These are phyloP conservation scores for Microtus obscurus DNA, from an alignment of 2,797 vertebrate species.

Conservation along the genomic window DNA sequence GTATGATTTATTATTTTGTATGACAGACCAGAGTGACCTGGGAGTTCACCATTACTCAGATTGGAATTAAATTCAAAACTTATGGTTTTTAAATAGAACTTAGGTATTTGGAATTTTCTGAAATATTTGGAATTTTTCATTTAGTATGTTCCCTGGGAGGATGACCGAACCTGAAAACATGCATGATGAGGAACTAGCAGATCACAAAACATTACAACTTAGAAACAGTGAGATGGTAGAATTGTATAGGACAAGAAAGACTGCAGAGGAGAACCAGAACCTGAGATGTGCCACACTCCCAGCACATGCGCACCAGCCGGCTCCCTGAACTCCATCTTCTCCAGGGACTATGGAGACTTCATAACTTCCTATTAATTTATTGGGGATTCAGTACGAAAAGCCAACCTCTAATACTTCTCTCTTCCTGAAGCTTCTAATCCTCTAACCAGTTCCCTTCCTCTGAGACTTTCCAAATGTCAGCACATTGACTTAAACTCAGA, in stretches of 20 bases:
- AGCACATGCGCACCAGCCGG: background rate
- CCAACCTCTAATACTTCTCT: background rate
- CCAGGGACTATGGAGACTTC: background rate
- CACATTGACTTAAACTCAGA: background rate
- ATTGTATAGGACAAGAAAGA: background rate
- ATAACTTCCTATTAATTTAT: background rate
- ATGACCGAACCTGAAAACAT: background rate
- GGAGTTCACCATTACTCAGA: background rate
- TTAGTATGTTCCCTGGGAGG: background rate
- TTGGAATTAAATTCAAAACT: background rate
- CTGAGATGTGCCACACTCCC: too few species aligned
- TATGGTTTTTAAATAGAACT: background rate
- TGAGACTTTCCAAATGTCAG: background rate
- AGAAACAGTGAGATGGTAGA: background rate
- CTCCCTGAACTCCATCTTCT: background rate
- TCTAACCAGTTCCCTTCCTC: background rate
- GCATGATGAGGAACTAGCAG: background rate
- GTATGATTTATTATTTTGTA: background rate
- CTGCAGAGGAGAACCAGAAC: background rate
- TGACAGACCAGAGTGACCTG: background rate
- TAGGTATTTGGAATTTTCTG: background rate
- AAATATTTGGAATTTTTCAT: background rate
- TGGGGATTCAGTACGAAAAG: background rate
- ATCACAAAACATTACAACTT: background rate
- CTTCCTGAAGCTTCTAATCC: background rate